phyloP scores from a whole-genome alignment of 2,113 vertebrate species.

The Sinocyclocheilus grahami region DNA sequence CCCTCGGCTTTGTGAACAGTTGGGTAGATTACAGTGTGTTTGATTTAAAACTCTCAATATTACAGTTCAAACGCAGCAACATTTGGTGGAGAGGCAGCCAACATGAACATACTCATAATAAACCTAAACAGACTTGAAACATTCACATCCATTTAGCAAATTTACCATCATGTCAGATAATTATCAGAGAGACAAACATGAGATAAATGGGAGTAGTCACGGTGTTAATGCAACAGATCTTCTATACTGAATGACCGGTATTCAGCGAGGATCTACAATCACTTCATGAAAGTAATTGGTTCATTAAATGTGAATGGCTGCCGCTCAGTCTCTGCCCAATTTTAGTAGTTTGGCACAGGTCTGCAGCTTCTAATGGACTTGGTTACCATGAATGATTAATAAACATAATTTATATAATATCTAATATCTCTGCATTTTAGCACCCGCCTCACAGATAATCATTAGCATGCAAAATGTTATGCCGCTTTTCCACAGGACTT shows the following conservation, averaged over 20 bases:
- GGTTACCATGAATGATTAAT: constrained; percentile 50
- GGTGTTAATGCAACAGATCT: constrained; percentile 23
- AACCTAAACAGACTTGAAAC: not conserved
- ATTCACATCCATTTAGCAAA: not conserved
- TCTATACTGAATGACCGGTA: constrained; percentile 30
- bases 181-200: constrained; percentile 42
- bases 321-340: constrained; percentile 44
- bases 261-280: constrained; percentile 50
- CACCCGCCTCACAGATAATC: constrained; percentile 33
- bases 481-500: constrained; percentile 30
- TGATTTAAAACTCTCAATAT: not conserved
- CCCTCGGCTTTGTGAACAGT: not conserved
- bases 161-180: constrained; percentile 21
- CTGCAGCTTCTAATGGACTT: constrained; percentile 35
- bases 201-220: constrained; percentile 14
- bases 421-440: constrained; percentile 40
- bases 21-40: not conserved
- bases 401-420: constrained; percentile 51
- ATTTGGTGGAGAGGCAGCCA: constrained; percentile 5
- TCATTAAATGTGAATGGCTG: constrained; percentile 46
- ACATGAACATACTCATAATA: constrained; percentile 27
- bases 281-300: constrained; percentile 53
- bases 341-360: constrained; percentile 25
- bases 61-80: not conserved
- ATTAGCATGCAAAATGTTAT: constrained; percentile 42